phyloP scores from a whole-genome alignment of 2,113 vertebrate genomes.

The Oreochromis tanganicae region DNA sequence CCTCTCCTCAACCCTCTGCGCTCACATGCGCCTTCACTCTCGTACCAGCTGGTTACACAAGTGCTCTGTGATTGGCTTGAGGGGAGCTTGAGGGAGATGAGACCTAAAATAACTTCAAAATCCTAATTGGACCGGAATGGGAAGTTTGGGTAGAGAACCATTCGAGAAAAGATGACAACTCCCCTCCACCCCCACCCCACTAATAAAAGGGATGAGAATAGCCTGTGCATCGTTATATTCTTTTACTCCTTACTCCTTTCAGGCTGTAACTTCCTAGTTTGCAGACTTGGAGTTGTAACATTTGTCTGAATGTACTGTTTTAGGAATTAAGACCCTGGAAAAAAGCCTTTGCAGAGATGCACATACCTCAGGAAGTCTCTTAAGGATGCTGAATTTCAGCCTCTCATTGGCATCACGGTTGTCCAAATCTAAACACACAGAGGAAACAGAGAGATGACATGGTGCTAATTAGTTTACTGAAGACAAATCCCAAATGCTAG shows the following conservation, averaged over 20 bases:
- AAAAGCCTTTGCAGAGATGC: background rate
- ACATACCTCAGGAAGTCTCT: slow-evolving; percentile 85
- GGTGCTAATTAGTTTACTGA: background rate
- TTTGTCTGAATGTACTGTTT: background rate
- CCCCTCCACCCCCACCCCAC: background rate
- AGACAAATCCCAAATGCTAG: background rate
- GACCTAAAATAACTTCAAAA: slow-evolving; percentile 55
- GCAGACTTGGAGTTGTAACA: background rate
- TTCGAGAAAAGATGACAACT: background rate
- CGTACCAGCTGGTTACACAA: slow-evolving; percentile 26
- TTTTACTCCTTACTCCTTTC: background rate
- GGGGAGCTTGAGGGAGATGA: slow-evolving; percentile 47
- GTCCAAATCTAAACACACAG: slow-evolving; percentile 78
- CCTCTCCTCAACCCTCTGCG: background rate
- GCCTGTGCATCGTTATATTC: slow-evolving; percentile 1
- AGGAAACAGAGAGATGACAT: background rate
- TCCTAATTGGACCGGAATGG: slow-evolving; percentile 43
- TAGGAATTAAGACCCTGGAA: background rate
- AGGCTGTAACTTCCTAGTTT: background rate
- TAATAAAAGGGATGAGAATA: slow-evolving; percentile 1
- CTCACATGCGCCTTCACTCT: background rate
- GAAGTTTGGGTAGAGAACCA: slow-evolving; percentile 19
- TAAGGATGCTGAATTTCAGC: slow-evolving; percentile 86
- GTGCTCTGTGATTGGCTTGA: slow-evolving; percentile 39
- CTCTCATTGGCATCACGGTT: slow-evolving; percentile 82